These are phyloP conservation scores for Athalia rosae DNA, from an alignment of 2,888 invertebrate genomes.

Conservation along the genomic window DNA sequence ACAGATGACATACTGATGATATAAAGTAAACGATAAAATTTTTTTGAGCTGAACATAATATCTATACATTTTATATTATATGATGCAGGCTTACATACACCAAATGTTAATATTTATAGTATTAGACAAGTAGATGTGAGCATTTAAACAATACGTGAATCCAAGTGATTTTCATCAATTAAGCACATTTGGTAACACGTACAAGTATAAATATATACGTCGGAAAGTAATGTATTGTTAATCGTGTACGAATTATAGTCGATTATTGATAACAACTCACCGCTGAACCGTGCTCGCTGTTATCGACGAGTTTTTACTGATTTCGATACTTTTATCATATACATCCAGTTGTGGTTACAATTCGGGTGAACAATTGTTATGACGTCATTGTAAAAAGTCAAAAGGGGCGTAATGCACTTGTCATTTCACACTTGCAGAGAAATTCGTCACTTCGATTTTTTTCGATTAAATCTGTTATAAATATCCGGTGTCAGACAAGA, in stretches of 20 bases:
- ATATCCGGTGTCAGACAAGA: neutral
- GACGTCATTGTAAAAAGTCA: constrained; percentile 40
- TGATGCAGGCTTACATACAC: no score
- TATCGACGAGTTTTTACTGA: neutral
- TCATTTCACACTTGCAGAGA: constrained; percentile 10
- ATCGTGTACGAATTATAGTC: neutral
- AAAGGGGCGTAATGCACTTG: constrained; percentile 42
- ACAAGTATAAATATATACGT: neutral
- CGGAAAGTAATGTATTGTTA: neutral
- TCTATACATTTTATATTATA: no score
- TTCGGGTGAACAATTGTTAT: constrained; percentile 35
- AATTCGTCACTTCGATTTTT: no score
- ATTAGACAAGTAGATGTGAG: neutral
- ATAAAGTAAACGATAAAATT: constrained; percentile 6
- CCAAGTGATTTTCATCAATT: neutral
- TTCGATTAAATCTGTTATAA: constrained; percentile 9
- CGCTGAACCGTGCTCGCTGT: constrained; percentile 17
- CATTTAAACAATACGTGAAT: neutral
- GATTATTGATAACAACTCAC: constrained; percentile 15
- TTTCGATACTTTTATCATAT: constrained; percentile 28
- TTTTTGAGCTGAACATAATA: neutral
- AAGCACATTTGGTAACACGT: neutral
- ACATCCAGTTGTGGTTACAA: constrained; percentile 28
- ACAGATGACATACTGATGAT: constrained; percentile 4
- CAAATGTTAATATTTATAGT: neutral